Evolutionary conservation across 2,113 vertebrate species (phyloP).

Genomic region (Gopherus flavomarginatus): DNA sequence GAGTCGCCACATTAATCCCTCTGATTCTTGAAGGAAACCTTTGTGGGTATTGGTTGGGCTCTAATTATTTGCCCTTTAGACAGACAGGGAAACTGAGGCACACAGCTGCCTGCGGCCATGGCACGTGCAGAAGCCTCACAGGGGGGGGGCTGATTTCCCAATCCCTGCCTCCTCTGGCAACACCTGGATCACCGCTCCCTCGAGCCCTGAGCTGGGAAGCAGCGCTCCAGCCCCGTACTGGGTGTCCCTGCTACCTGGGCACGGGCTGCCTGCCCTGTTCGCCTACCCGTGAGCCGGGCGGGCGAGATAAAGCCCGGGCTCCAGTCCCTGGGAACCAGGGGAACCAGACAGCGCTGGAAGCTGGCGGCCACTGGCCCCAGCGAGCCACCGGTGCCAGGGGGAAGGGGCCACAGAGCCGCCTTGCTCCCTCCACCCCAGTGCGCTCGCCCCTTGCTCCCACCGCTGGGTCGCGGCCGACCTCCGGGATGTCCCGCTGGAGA

Average conservation of each 20-base stretch:
- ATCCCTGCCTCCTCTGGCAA: neutral
- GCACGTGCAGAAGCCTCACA: neutral
- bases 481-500: neutral
- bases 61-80: neutral
- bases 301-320: neutral
- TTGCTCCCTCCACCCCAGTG: neutral
- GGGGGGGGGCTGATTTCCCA: neutral
- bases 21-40: neutral
- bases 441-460: neutral
- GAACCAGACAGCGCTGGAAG: neutral
- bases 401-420: too few species aligned
- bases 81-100: neutral
- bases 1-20: neutral
- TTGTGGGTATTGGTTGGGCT: neutral
- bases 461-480: neutral
- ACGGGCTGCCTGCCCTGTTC: neutral
- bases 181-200: neutral
- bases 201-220: neutral
- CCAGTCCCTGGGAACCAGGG: neutral
- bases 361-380: neutral
- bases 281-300: neutral
- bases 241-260: neutral
- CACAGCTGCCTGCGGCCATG: neutral
- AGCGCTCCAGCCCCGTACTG: neutral
- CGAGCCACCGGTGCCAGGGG: neutral